phyloP scores from a whole-genome alignment of 2,113 vertebrate species.

The Pomatorhinus ruficollis region DNA sequence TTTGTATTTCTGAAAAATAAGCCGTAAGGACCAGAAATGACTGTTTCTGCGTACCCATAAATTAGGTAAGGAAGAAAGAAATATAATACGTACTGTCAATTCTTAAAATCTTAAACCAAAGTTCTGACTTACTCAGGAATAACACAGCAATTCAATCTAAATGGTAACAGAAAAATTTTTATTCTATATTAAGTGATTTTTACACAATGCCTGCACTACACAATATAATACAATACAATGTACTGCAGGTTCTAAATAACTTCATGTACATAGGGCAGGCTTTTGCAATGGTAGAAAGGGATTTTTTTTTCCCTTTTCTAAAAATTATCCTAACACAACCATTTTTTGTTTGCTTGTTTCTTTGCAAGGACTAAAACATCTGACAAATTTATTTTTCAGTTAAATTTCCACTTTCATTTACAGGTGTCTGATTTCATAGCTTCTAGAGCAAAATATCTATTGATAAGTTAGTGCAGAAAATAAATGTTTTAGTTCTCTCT shows the following conservation, averaged over 20 bases:
- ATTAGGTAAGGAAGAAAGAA: not conserved
- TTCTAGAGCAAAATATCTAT: not conserved
- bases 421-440: not conserved
- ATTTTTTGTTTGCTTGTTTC: not conserved
- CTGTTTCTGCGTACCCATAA: not conserved
- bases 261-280: not conserved
- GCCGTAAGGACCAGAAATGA: not conserved
- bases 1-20: not conserved
- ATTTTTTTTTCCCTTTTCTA: not conserved
- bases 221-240: not conserved
- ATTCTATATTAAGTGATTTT: not conserved
- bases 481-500: not conserved
- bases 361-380: not conserved
- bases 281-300: not conserved
- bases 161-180: not conserved
- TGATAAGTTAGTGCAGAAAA: not conserved
- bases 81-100: not conserved
- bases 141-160: not conserved
- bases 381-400: not conserved
- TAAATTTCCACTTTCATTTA: not conserved
- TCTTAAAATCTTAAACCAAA: not conserved
- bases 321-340: not conserved
- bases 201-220: not conserved
- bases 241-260: not conserved
- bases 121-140: not conserved